Evolutionary conservation across 2,797 vertebrate species (phyloP), one percentile per base, ranked within the genome.

Genomic region (Jordanella pulchra): DNA sequence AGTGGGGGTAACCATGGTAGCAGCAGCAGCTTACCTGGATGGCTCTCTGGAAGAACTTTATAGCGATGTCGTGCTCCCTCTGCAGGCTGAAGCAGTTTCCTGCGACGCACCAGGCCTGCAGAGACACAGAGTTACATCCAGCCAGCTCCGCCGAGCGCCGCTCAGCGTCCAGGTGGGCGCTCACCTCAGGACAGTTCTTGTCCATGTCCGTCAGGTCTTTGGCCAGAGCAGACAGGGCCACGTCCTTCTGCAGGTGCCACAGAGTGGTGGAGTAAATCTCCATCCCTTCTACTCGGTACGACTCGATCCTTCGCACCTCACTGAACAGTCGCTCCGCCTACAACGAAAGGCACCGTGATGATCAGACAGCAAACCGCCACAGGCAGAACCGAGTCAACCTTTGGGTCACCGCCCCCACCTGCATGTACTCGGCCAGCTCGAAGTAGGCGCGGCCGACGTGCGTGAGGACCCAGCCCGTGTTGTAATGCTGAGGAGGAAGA

Each of bases 51-150:
- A 99, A 99, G 93, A 99, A 99, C 92, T 99, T 99, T 84, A 99
- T 99, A 72, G 97, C 97, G 32, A 99, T 97, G 91, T 99, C 98
- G 15, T 99, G 98, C 81, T 99, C 98, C 58, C 97, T 93, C 82
- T 99, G 98, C 74, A 99, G 94, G 89, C 98, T 99, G 94, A 99
- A 99, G 85, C 98, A 99, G 93, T 99, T 99, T 14, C 98, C 98
- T 93, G 97, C 96, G 54, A 97, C 97, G 84, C 98, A 99, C 98
- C 98, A 99, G 39, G 98, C 95, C 97, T 99, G 87, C 14, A 78
- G 27, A 78, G n/a, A 67, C 3, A 55, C 3, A 67, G 15, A 68
- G 14, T 11, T 23, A 15, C n/a, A 45, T 7, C 12, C 12, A 9
- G 7, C 27, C 27, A 11, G 42, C 28, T 51, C 45, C 39, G 30